phyloP scores from a whole-genome alignment of 2,888 invertebrate species.

The Pegoplata infirma region DNA sequence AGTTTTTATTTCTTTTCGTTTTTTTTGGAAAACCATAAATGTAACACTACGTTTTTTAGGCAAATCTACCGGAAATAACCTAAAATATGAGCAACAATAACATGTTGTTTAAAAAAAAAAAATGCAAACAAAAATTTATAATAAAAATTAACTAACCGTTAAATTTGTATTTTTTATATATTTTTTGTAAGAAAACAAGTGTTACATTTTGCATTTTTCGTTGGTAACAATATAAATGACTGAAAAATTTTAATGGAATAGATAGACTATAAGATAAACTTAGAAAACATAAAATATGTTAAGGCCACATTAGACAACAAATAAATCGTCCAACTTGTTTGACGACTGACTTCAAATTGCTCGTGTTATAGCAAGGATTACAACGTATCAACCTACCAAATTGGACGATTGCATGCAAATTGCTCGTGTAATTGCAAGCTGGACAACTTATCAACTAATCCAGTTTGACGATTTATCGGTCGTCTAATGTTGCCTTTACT shows the following conservation, averaged over 20 bases:
- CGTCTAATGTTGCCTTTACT: no score
- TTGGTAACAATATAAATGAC: slow-evolving; percentile 7
- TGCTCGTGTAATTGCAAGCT: no score
- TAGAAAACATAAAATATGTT: background rate
- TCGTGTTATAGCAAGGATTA: no score
- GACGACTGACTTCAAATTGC: no score
- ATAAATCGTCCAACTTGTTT: no score
- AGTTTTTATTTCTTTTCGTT: slow-evolving; percentile 10
- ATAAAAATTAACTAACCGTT: slow-evolving; percentile 46
- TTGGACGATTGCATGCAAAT: no score
- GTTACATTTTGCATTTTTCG: no score
- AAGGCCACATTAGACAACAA: no score
- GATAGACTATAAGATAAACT: no score
- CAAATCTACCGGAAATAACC: slow-evolving; percentile 37
- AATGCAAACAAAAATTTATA: slow-evolving; percentile 11
- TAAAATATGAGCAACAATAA: slow-evolving; percentile 12
- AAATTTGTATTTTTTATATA: slow-evolving; percentile 31
- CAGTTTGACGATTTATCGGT: no score
- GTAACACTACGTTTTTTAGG: slow-evolving; percentile 24
- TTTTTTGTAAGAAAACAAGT: background rate
- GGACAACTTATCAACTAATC: no score
- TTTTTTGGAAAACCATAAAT: slow-evolving; percentile 28
- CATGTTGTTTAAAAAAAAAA: background rate
- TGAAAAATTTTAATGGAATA: background rate
- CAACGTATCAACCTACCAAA: no score